Base-by-base conservation (phyloP, 2,888 invertebrate genomes). In the Odiellus spinosus region DNA sequence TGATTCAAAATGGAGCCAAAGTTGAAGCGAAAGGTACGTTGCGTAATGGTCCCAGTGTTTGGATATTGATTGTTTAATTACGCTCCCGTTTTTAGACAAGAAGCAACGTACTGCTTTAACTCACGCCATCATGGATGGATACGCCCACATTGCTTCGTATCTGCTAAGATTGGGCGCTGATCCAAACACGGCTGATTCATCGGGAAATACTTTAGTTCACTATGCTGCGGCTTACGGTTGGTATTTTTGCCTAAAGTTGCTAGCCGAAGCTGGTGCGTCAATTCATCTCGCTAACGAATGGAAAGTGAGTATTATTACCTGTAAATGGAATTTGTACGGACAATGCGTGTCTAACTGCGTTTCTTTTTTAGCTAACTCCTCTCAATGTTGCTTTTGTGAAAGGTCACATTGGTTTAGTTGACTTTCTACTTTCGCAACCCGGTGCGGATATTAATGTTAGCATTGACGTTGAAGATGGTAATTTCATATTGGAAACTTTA, bases 221-320 rank as follows among this genome's bases (percentile, higher is more conserved):
- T 73, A 72, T 58, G 71, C 72, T 2, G 66, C 68, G 41, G 71
- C 71, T 0, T 73, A 73, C 57, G 73, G 73, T 15, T 73, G 72
- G 71, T 65, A 68, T 56, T 68, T 66, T 55, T 64, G 64, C 47
- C 58, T 69, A 20, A 64, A 69, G 51, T 53, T 70, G 8, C 60
- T 73, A 14, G 38, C 18, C 3, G 66, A 69, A 51, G 60, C 62
- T 19, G 63, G 60, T 10, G 68, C 67, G 26, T 52, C 50, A 42
- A 59, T 65, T 3, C 64, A 61, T 54, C 58, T 57, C n/a, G 52
- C 61, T 12, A 70, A 69, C 56, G 62, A 64, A 44, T 70, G 69
- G 68, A 69, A 69, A 63, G 64, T 66, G 55, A 49, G 45, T 21
- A 21, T 20, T 36, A 3, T 15, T 11, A 15, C 26, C 26, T 26